Evolutionary conservation across 2,888 invertebrate genomes (phyloP).

Genomic region (Gibbula magus): DNA sequence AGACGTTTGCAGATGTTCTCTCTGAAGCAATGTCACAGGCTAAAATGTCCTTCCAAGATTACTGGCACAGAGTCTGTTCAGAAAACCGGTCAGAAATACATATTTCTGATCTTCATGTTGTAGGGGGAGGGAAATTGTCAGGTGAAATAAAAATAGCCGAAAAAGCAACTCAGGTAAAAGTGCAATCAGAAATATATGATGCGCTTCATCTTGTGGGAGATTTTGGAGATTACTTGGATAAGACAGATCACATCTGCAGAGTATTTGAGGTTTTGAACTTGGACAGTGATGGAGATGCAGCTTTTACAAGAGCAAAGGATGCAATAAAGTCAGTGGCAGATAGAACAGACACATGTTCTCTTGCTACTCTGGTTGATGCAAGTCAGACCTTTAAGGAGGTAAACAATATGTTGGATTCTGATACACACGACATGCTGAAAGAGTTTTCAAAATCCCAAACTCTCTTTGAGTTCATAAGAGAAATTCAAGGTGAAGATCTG

Average conservation of each 20-base stretch:
- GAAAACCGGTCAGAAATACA: too few relatives aligned
- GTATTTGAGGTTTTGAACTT: neutral
- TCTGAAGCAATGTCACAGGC: too few relatives aligned
- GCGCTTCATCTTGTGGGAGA: neutral
- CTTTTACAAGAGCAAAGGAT: neutral
- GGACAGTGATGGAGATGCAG: neutral
- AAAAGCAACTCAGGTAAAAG: neutral
- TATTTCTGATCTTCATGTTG: too few relatives aligned
- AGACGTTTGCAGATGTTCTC: too few relatives aligned
- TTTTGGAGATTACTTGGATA: neutral
- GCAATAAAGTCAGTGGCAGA: neutral
- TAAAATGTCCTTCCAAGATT: too few relatives aligned
- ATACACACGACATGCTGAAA: neutral
- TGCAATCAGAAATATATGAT: neutral
- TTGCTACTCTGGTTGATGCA: neutral
- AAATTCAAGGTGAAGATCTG: slow-evolving; percentile 50
- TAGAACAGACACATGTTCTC: neutral
- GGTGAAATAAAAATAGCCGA: neutral
- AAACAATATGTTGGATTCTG: neutral
- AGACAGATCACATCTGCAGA: neutral
- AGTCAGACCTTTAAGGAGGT: neutral
- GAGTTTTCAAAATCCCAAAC: slow-evolving; percentile 1
- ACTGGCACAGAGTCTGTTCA: too few relatives aligned
- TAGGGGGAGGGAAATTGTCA: neutral
- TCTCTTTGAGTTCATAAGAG: slow-evolving; percentile 41